phyloP scores from a whole-genome alignment of 2,888 invertebrate genomes.

The Pteria penguin region DNA sequence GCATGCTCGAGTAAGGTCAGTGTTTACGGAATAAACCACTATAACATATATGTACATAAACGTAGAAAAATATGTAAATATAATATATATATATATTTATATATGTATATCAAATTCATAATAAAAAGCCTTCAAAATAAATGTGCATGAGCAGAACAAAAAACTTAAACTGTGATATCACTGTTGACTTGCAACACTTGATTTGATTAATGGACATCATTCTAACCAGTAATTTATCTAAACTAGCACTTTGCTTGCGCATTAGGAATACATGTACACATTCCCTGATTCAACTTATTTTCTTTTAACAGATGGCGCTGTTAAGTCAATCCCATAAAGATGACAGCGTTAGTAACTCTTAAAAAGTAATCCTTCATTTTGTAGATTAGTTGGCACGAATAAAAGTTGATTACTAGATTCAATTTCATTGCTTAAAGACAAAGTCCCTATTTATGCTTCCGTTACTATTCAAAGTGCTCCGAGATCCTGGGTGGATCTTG shows the following conservation, averaged over 20 bases:
- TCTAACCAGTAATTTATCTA: neutral
- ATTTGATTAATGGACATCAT: neutral
- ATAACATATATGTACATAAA: neutral
- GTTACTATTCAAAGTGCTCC: constrained; percentile 63
- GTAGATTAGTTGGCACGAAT: no score
- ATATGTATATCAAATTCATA: neutral
- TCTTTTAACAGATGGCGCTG: no score
- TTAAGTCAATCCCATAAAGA: no score
- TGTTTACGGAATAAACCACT: no score
- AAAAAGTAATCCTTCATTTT: no score
- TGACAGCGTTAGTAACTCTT: no score
- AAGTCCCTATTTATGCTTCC: neutral
- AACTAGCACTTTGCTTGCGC: neutral
- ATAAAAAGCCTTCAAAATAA: neutral
- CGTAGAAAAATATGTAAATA: neutral
- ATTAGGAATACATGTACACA: no score
- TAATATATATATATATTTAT: neutral
- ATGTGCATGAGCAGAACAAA: neutral
- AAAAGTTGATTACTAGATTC: no score
- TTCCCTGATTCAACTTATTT: no score
- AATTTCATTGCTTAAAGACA: no score
- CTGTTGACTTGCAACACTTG: neutral
- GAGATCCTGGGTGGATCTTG: constrained; percentile 57
- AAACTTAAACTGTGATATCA: neutral
- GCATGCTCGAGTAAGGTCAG: no score